Percentiles rank a stretch among this genome's conserved stretches.
These are phyloP conservation scores for Lepidurus arcticus DNA, from an alignment of 1,140 invertebrate genomes.

Conservation along the genomic window DNA sequence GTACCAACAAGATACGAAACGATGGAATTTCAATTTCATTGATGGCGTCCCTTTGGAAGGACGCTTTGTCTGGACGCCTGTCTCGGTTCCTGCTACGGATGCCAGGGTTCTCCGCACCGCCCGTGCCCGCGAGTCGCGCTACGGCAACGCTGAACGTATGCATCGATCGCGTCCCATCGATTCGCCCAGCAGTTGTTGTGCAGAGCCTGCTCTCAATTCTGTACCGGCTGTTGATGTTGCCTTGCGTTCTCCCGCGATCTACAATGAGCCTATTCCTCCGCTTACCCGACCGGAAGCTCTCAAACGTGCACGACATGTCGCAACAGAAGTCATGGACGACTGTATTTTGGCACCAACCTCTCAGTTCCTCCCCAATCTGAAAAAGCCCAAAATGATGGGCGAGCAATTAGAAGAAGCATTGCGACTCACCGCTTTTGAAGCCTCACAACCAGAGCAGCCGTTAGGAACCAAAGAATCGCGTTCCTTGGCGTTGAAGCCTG, in stretches of 20 bases:
- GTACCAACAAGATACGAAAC: constrained; percentile 4
- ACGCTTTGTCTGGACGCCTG: constrained; percentile 26
- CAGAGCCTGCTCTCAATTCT: neutral
- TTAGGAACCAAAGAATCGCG: neutral
- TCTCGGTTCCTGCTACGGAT: neutral
- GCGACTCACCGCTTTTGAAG: neutral
- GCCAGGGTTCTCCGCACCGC: neutral
- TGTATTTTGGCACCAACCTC: too few relatives aligned
- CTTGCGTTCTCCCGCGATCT: neutral
- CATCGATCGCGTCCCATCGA: constrained; percentile 13
- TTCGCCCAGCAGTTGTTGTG: neutral
- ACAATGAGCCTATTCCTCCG: neutral
- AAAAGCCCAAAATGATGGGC: neutral
- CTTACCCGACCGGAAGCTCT: neutral
- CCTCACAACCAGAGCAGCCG: neutral
- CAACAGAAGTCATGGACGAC: too few relatives aligned
- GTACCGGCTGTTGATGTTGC: neutral
- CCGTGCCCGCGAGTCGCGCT: neutral
- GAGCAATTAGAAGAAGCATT: neutral
- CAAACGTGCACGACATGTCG: neutral
- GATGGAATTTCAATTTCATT: constrained; percentile 28
- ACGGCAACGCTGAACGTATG: neutral
- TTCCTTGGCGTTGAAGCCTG: neutral
- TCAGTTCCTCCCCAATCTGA: neutral
- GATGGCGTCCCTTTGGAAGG: constrained; percentile 9